Conservation (phyloP, 1,140 invertebrate species). For the Phortica variegata region DNA sequence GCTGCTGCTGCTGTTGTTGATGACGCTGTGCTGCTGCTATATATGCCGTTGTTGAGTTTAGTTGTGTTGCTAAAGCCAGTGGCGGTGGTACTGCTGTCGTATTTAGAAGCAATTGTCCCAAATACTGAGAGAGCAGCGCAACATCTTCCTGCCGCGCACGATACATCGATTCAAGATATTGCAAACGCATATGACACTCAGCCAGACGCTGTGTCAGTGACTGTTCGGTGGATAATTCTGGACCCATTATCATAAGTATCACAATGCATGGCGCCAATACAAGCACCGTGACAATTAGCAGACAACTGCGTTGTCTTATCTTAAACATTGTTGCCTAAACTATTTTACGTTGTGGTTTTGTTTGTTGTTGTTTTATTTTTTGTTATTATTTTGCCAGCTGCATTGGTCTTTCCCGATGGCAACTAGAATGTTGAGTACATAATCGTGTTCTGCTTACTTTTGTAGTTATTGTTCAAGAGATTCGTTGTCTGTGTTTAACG, state of each 20-base stretch:
- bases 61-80: conserved; percentile 16
- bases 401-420: too few relatives aligned
- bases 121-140: conserved; percentile 64
- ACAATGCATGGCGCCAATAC: conserved; percentile 61
- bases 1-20: conserved; percentile 2
- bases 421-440: too few relatives aligned
- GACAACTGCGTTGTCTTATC: conserved; percentile 58
- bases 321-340: conserved; percentile 32
- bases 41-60: conserved; percentile 7
- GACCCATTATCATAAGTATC: conserved; percentile 58
- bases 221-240: conserved; percentile 65
- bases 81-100: conserved; percentile 1
- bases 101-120: conserved; percentile 54
- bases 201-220: conserved; percentile 68
- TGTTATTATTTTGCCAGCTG: neutral
- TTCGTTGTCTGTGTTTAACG: too few relatives aligned
- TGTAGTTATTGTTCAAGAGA: too few relatives aligned
- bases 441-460: too few relatives aligned
- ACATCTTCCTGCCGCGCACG: conserved; percentile 71
- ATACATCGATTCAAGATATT: conserved; percentile 73
- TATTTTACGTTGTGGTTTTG: too few relatives aligned
- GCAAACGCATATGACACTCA: conserved; percentile 69
- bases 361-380: conserved; percentile 8
- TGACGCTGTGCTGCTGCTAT: neutral
- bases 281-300: conserved; percentile 58